Evolutionary conservation across 2,888 invertebrate species (phyloP).

Genomic region (Sinohyriopsis cumingii): DNA sequence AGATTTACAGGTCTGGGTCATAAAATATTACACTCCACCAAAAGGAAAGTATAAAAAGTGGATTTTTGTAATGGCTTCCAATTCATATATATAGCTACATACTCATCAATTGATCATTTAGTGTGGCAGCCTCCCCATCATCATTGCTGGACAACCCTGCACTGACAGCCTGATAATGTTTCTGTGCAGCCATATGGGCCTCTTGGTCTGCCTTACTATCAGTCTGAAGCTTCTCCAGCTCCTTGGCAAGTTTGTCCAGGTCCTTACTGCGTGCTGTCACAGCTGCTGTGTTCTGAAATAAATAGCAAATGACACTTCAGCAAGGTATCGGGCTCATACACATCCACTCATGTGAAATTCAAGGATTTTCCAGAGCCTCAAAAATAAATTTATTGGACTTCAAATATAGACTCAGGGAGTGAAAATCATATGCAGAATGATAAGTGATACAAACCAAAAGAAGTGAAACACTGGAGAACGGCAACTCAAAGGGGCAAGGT

Average conservation of each 20-base stretch:
- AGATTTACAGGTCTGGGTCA: no score
- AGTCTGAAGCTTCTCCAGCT: slow-evolving; percentile 81
- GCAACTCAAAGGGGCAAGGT: no score
- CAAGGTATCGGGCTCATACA: not conserved
- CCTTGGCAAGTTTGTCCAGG: slow-evolving; percentile 73
- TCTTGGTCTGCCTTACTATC: slow-evolving; percentile 80
- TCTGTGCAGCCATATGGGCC: slow-evolving; percentile 83
- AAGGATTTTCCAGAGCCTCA: no score
- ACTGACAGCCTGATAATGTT: slow-evolving; percentile 86
- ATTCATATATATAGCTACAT: slow-evolving; percentile 32
- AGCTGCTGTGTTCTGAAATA: slow-evolving; percentile 74
- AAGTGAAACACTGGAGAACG: no score
- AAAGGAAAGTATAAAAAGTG: no score
- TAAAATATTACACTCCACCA: no score
- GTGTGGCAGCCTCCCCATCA: slow-evolving; percentile 83
- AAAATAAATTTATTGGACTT: not conserved
- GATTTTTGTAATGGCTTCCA: not conserved
- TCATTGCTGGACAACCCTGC: slow-evolving; percentile 86
- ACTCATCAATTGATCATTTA: slow-evolving; percentile 92
- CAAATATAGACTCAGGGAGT: no score
- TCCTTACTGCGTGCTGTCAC: slow-evolving; percentile 77
- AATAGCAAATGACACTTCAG: not conserved
- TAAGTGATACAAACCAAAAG: no score
- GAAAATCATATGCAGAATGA: no score
- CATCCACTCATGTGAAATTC: no score